Evolutionary conservation across 1,140 invertebrate genomes (phyloP).

Genomic region (Scylla paramamosain): DNA sequence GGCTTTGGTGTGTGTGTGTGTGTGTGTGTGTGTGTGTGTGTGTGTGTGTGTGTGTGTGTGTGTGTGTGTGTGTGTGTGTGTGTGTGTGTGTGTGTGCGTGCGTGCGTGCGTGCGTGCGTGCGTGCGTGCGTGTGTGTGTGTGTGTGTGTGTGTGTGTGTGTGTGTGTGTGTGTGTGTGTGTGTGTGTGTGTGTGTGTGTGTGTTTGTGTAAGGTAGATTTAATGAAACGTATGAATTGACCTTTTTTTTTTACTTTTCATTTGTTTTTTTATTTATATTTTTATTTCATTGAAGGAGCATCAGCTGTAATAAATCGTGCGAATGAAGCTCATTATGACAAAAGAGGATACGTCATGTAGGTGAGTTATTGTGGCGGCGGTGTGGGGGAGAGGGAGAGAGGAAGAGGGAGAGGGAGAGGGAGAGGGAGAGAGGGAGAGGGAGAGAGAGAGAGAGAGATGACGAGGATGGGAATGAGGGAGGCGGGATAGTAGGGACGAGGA

Average conservation of each 20-base stretch:
- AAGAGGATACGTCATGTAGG: no score
- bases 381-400: neutral
- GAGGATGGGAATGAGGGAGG: neutral
- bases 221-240: no score
- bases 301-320: neutral
- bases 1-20: neutral
- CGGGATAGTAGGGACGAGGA: neutral
- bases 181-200: neutral
- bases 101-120: neutral
- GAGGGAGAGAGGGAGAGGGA: constrained; percentile 6
- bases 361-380: neutral
- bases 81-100: no score
- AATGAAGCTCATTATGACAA: neutral
- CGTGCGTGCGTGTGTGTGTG: neutral
- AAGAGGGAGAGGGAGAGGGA: neutral
- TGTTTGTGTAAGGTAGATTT: no score
- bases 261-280: neutral
- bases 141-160: constrained; percentile 19
- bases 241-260: neutral
- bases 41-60: no score
- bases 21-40: neutral
- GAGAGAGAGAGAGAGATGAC: neutral
- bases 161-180: constrained; percentile 4
- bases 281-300: neutral
- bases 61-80: no score